Base-by-base conservation (phyloP, 2,888 invertebrate species). In the Bhutanitis thaidina region DNA sequence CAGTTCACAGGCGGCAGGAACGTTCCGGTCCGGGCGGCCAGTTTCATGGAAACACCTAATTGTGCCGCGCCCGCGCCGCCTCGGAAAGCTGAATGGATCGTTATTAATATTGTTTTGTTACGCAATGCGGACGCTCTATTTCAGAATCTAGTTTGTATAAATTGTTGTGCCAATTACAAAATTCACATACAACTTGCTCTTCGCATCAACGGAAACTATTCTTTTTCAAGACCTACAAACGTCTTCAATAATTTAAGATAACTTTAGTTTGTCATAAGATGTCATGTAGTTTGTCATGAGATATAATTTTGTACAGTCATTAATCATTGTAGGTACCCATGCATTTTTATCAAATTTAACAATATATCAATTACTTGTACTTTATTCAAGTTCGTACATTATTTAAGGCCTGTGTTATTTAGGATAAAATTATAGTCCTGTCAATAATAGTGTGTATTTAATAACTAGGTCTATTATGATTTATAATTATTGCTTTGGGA, bases 1-100 rank as follows among this genome's bases (percentile, higher is more conserved):
- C 86, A 83, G 81, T 81, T 74, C 61, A 80, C 88, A 88, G 85
- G 86, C 86, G 86, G 84, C 65, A 56, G 56, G 55, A 55, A 56
- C 55, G 48, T 55, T 59, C 54, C 46, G 50, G 43, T 38, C 35
- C 34, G 52, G 45, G 44, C 45, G 53, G 54, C 53, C 55, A 55
- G 38, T 73, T 81, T 78, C 79, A 75, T 76, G 81, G 82, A 68
- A 84, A 78, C 75, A 80, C 82, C 83, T 82, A 83, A 83, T 83
- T 82, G 77, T 76, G 72, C 72, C 67, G 64, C 64, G 55, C 44
- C 72, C 67, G 64, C 64, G 55, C 44, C 47, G 56, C 55, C 56
- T 53, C 49, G 58, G 61, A 67, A 71, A 73, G 68, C 74, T 80
- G 73, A 79, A 80, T 75, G 74, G 71, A 68, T 57, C 58, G 62